Base-by-base conservation (phyloP, 1,140 invertebrate species). In the Melanaphis sacchari region DNA sequence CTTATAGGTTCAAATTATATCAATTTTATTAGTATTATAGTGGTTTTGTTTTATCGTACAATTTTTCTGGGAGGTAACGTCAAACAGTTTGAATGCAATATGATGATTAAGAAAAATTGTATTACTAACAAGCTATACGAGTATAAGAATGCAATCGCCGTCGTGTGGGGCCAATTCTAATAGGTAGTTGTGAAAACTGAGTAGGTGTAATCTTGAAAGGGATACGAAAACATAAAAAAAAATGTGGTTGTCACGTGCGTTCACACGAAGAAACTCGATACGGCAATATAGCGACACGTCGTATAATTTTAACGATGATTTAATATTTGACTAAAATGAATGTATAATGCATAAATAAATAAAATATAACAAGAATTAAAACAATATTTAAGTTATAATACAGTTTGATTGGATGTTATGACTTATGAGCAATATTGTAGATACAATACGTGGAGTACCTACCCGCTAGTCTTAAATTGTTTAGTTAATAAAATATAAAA, bases 241-340 rank as follows among this genome's bases (percentile, higher is more conserved):
- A 76, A 76, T 76, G 59, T 76, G 59, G 59, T 76, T n/a, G 59
- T 76, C 59, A 76, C 59, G 59, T 76, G 59, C 59, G n/a, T 76
- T 76, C 59, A 76, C 59, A 76, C 31, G 59, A 76, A 76, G 59
- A 76, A 76, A 76, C 59, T n/a, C 7, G 59, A 76, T 22, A 76
- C 59, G 59, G 15, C 46, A 15, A 76, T 22, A n/a, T n/a, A n/a
- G 9, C 49, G 18, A 52, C 52, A 52, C 31, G 15, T n/a, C 15
- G 31, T 66, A 66, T 31, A 66, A n/a, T n/a, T 76, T 76, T n/a
- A 76, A 76, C n/a, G 31, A n/a, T 76, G 31, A 76, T 76, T 76
- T 76, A 76, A 76, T n/a, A 76, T 76, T 76, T 76, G 59, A n/a
- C 59, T 18, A 76, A n/a, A 76, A 76, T 76, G 0, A n/a, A 76